Percentiles rank a stretch among this genome's conserved stretches.
Conservation (phyloP, 2,113 vertebrate species). For the Ahaetulla prasina region DNA sequence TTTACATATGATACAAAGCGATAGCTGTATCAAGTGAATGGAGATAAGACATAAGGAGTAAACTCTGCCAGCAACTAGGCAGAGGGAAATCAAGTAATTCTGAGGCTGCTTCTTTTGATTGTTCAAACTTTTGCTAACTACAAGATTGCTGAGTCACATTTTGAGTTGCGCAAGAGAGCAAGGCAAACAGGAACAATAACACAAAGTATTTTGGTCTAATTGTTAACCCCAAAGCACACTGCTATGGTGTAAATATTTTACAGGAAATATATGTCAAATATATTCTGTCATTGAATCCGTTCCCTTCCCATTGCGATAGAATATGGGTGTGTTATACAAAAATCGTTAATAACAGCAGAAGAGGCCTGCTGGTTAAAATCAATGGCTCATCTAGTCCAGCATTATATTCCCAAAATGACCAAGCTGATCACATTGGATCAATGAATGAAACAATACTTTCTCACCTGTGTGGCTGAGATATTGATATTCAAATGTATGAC, state of each 20-base stretch:
- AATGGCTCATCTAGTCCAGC: neutral
- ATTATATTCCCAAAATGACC: neutral
- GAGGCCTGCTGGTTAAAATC: neutral
- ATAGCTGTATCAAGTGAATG: neutral
- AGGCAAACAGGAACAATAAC: conserved; percentile 21
- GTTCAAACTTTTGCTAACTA: conserved; percentile 13
- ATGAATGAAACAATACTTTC: neutral
- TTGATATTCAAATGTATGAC: neutral
- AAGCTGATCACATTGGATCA: neutral
- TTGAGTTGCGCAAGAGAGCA: neutral
- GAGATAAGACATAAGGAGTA: conserved; percentile 42
- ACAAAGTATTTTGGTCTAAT: conserved; percentile 23
- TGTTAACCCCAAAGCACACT: conserved; percentile 42
- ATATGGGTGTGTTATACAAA: neutral
- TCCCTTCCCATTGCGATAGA: neutral
- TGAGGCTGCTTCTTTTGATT: neutral
- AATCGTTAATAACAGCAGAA: neutral
- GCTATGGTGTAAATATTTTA: conserved; percentile 22
- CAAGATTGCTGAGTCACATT: conserved; percentile 22
- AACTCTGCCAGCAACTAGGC: conserved; percentile 16
- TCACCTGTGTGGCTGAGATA: neutral
- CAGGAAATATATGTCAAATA: neutral
- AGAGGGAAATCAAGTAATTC: conserved; percentile 26
- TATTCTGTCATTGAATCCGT: neutral
- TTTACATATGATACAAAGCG: conserved; percentile 25